These are phyloP conservation scores for Enteromius paludinosus DNA, from an alignment of 2,797 vertebrate species.

Conservation along the genomic window DNA sequence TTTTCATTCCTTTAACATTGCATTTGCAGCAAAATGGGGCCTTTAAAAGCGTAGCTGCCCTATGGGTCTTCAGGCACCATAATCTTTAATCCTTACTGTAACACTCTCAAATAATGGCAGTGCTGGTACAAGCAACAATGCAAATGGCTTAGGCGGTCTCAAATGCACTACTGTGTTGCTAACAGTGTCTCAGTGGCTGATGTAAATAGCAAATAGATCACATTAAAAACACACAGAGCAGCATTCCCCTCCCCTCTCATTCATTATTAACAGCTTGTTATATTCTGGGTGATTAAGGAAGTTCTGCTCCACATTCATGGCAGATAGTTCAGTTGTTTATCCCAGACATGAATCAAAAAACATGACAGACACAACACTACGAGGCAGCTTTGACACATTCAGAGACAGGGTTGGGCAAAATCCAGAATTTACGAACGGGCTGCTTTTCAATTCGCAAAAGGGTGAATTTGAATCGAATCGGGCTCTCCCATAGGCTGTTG, in stretches of 20 bases:
- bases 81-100: neutral
- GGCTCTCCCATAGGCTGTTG: neutral
- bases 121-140: conserved; percentile 11
- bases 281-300: conserved; percentile 41
- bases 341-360: conserved; percentile 50
- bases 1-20: neutral
- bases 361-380: conserved; percentile 33
- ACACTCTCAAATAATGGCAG: conserved; percentile 12
- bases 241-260: conserved; percentile 38
- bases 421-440: conserved; percentile 15
- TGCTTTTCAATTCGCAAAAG: neutral
- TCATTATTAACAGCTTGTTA: conserved; percentile 49
- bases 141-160: conserved; percentile 18
- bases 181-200: conserved; percentile 7
- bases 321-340: conserved; percentile 40
- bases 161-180: neutral
- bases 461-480: conserved; percentile 9
- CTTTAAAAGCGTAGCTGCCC: neutral
- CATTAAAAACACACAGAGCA: conserved; percentile 26
- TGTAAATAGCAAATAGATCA: conserved; percentile 29
- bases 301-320: conserved; percentile 27
- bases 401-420: neutral
- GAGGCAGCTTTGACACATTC: conserved; percentile 24
- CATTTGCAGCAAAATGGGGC: neutral
- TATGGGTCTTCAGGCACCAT: neutral